These are phyloP conservation scores for Sipha maydis DNA, from an alignment of 2,888 invertebrate genomes.

Conservation along the genomic window DNA sequence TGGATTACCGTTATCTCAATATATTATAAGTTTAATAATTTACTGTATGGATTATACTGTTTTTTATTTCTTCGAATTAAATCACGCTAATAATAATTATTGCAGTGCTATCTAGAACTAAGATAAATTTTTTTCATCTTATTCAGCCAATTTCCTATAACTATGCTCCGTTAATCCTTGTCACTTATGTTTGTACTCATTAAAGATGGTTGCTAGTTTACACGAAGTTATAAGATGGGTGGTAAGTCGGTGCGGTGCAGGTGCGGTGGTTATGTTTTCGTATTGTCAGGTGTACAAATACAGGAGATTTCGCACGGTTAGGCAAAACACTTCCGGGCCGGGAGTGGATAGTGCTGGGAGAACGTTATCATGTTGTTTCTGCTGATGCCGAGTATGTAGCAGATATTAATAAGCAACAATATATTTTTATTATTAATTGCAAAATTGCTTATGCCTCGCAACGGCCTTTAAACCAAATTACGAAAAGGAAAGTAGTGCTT, in stretches of 20 bases:
- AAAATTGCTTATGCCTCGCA: not conserved
- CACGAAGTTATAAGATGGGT: not conserved
- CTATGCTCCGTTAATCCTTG: not conserved
- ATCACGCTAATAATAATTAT: not conserved
- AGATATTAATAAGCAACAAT: slow-evolving; percentile 32
- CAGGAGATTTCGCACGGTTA: slow-evolving; percentile 56
- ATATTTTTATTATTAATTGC: slow-evolving; percentile 30
- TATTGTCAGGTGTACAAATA: slow-evolving; percentile 58
- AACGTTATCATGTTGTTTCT: not conserved
- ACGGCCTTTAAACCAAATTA: slow-evolving; percentile 11
- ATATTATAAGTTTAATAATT: not conserved
- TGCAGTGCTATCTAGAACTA: not conserved
- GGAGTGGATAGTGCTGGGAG: not conserved
- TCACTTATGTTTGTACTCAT: slow-evolving; percentile 33
- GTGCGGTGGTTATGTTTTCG: slow-evolving; percentile 21
- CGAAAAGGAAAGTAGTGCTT: not conserved
- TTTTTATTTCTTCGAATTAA: not conserved
- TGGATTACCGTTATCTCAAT: not conserved
- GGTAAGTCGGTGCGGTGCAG: not conserved
- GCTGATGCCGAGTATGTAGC: not conserved
- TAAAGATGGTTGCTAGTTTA: slow-evolving; percentile 32
- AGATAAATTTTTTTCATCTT: slow-evolving; percentile 13
- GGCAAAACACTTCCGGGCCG: slow-evolving; percentile 25
- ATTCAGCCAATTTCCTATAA: not conserved
- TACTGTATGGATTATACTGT: not conserved